Evolutionary conservation across 1,140 invertebrate genomes (phyloP), one percentile per base, ranked within the genome.

Genomic region (Cecropterus lyciades): DNA sequence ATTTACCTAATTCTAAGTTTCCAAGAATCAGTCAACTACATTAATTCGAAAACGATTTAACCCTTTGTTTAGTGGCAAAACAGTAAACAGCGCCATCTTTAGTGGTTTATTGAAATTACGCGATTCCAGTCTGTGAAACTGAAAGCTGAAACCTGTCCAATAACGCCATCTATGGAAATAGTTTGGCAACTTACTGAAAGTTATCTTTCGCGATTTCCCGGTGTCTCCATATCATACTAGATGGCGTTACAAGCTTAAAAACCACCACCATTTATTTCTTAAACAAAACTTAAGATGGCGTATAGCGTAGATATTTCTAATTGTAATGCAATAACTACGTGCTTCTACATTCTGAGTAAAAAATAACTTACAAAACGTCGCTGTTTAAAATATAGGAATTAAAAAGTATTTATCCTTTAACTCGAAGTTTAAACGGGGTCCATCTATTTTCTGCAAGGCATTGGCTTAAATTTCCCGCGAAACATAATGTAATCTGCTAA

Each of bases 131-230:
- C 3, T 13, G 11, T 14, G n/a, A 55, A 40, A 40, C 15, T 13
- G 16, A 37, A 17, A 55, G 0, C 33, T 40, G 20, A 24, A 24
- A 5, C 8, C 15, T n/a, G 14, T n/a, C 14, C 16, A 42, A 15
- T 55, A 40, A 16, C 60, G 60, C 60, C 60, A 63, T 52, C 60
- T 63, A 20, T 59, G 42, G 42, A 46, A 27, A 46, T 13, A 24
- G 17, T 14, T n/a, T 40, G 8, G 16, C 8, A 7, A 20, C 45
- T 42, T 20, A 10, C 8, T 24, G 16, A 40, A 52, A 62, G 3
- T 40, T 40, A 40, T 10, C 37, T 40, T 40, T 11, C 37, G 37
- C n/a, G 3, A 5, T 40, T 40, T 40, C n/a, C 37, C 3, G 37
- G n/a, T 1, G 7, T n/a, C 3, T 40, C 9, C 9, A 40, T 1